Evolutionary conservation across 2,888 invertebrate species (phyloP).

Genomic region (Sinodicranocentrus sp.): DNA sequence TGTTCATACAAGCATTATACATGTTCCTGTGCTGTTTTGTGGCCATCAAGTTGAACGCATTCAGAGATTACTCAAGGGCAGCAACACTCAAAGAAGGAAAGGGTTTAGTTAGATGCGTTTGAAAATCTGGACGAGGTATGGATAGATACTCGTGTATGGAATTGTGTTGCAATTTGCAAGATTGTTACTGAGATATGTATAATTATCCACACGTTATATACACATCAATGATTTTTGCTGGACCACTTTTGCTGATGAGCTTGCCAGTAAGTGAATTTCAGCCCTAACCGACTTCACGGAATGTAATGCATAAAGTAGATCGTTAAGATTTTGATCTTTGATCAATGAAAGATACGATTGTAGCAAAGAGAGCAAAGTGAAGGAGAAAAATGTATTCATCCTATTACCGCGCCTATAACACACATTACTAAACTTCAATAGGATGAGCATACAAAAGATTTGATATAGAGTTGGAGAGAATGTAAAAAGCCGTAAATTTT

Average conservation of each 20-base stretch:
- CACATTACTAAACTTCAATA: too few relatives aligned
- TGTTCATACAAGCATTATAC: not conserved
- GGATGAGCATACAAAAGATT: too few relatives aligned
- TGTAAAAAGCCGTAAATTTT: too few relatives aligned
- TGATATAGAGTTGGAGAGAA: too few relatives aligned
- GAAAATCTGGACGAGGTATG: not conserved
- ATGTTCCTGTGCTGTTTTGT: not conserved
- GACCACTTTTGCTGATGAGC: not conserved
- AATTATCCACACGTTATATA: not conserved
- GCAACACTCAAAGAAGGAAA: not conserved
- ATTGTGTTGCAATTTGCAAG: constrained; percentile 7
- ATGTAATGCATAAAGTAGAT: too few relatives aligned
- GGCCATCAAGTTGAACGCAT: not conserved
- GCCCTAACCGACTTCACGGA: too few relatives aligned
- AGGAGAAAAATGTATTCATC: too few relatives aligned
- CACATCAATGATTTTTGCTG: not conserved
- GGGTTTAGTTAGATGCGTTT: not conserved
- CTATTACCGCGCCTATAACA: too few relatives aligned
- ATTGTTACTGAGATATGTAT: not conserved
- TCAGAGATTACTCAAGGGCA: constrained; percentile 1
- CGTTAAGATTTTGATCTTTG: too few relatives aligned
- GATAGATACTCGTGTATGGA: not conserved
- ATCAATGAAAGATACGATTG: too few relatives aligned
- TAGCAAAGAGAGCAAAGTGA: too few relatives aligned
- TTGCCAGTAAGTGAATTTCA: too few relatives aligned